Conservation (phyloP, 92 coral and sea anemone species). For the Desmophyllum pertusum region DNA sequence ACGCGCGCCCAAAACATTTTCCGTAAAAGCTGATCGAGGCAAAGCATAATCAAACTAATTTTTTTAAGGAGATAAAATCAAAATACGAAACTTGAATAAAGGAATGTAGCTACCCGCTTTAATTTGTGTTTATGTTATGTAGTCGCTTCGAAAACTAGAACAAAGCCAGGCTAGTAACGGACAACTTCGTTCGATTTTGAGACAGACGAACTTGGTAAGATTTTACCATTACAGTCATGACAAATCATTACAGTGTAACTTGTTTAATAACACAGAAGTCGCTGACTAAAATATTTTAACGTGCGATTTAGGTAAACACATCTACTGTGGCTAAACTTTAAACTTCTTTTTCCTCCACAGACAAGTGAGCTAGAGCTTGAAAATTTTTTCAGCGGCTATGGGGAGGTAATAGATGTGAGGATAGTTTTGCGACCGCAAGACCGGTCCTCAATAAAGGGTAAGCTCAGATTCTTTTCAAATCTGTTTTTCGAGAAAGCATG, state of each 20-base stretch:
- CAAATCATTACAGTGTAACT: too few species aligned
- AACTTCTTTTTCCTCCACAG: neutral
- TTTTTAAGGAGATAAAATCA: neutral
- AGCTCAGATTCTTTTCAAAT: neutral
- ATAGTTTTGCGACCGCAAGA: constrained; percentile 86
- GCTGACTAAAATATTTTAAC: too few species aligned
- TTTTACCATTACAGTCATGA: neutral
- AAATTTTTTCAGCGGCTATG: constrained; percentile 73
- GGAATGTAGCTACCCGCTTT: neutral
- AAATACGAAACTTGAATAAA: neutral
- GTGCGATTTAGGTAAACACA: too few species aligned
- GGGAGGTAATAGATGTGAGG: constrained; percentile 83
- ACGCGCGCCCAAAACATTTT: neutral
- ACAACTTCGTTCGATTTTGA: too few species aligned
- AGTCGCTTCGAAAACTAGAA: neutral
- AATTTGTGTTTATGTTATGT: too few species aligned
- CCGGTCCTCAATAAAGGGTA: constrained; percentile 93
- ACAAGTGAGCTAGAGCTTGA: constrained; percentile 81
- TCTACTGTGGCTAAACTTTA: too few species aligned
- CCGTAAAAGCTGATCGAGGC: neutral
- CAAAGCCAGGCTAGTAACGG: too few species aligned
- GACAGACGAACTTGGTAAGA: too few species aligned
- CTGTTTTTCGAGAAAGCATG: neutral
- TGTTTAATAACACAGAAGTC: too few species aligned
- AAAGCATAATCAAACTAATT: neutral